Base-by-base conservation (phyloP, 2,888 invertebrate genomes). In the Brachypalpus laphriformis region DNA sequence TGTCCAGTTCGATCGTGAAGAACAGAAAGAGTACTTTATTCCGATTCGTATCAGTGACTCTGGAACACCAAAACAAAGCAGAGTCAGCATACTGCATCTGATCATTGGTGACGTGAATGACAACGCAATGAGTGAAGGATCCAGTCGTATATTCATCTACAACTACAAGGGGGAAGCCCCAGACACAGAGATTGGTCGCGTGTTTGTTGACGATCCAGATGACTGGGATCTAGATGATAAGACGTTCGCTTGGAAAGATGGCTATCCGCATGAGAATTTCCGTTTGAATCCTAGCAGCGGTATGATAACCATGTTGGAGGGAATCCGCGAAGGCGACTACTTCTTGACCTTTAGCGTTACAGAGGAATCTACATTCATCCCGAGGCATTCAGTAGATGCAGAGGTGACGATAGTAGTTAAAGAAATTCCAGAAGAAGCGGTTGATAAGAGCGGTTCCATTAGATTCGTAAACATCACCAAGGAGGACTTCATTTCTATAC, bases 161-260 rank as follows among this genome's bases (percentile, higher is more conserved):
- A 98, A 98, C 90, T 99, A 98, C 91, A 96, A 96, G 94, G 97
- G 97, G 82, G 94, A 95, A 88, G 94, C 95, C 0, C 96, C 96
- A 0, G 95, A 96, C 86, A 96, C 96, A 0, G 95, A 96, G 87
- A 97, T 99, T 76, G 99, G 99, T 0, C 94, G 97, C 0, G 90
- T 92, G 0, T 99, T 96, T 92, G 99, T 99, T 0, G 95, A 97
- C 49, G 99, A 99, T 92, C 94, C 95, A 0, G 99, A 99, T 90
- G 99, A 99, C 90, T 99, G 99, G 99, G 99, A 99, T 92, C 92
- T 98, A 59, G 95, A 95, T 0, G 98, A 99, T 91, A 99, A 99
- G 92, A 92, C 93, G 11, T 99, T 98, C 90, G 93, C 93, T 83
- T 97, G 96, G 96, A 91, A 93, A 42, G 88, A 89, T 40, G 91